Base-by-base conservation (phyloP, 2,888 invertebrate species). In the Dasysyrphus tricinctus region DNA sequence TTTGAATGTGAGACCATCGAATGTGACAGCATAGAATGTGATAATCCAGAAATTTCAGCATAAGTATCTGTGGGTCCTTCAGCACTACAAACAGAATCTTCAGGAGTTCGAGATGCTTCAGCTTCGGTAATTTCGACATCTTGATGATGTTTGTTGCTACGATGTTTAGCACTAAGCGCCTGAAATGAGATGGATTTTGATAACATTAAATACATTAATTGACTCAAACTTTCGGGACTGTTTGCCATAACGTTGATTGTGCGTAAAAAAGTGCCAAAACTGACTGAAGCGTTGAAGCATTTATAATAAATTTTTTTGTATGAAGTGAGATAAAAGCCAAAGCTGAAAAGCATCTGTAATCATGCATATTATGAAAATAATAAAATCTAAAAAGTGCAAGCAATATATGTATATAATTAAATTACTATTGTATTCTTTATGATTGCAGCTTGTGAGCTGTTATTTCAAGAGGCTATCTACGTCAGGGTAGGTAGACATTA, bases 51-150 rank as follows among this genome's bases (percentile, higher is more conserved):
- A 79, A 92, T 90, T 90, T 93, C 93, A 56, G 91, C 93, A 90
- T 91, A 91, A 44, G 92, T 92, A 85, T 93, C 95, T 88, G 95
- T 95, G 82, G 96, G 96, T 3, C 97, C 97, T 93, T 97, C 97
- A 88, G 95, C 96, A 90, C 97, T 97, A 93, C 97, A 97, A 56
- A 97, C 97, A 1, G 97, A 97, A 93, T 98, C 98, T 92, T 98
- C 97, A 12, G 97, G 97, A 19, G 97, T 97, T 88, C 96, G 94
- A 29, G 97, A 97, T 70, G 96, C 95, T 93, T 97, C 97, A 19
- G 95, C 95, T 92, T 96, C 96, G 88, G 95, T 95, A 77, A 94
- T 94, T 91, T 95, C 95, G 88, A 94, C 94, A 88, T 93, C 95
- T 91, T 94, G 94, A 92, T 93, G 93, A 80, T 92, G 92, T 89